Base-by-base conservation (phyloP, 2,888 invertebrate genomes). In the Tanytarsus gracilentus region DNA sequence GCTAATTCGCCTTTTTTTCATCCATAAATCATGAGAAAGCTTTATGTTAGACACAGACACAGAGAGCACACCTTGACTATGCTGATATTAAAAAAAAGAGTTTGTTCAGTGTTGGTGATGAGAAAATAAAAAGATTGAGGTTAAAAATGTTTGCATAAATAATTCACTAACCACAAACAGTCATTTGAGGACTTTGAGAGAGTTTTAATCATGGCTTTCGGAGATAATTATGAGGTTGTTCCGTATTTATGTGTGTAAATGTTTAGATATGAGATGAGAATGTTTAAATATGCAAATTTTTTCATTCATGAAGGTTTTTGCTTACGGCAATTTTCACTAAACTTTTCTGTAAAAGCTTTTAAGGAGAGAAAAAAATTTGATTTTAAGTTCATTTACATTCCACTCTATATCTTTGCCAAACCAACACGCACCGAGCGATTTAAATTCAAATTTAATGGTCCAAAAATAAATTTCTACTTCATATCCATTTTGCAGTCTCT, bases 81-180 rank as follows among this genome's bases (percentile, higher is more conserved):
- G n/a, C n/a, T 36, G 36, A 36, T 14, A 36, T 36, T 14, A 36
- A 3, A 3, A 30, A 1, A 36, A 36, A 36, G 14, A 36, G 16
- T n/a, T 16, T 5, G 14, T 14, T n/a, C 36, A 36, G 29, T 7
- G 44, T 14, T 40, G 18, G 23, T n/a, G n/a, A n/a, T n/a, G n/a
- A 21, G 44, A 23, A 44, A 49, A 8, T 14, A 16, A 49, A 49
- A 25, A 49, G 49, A 49, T 49, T 49, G 49, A 49, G 49, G 49
- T 49, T 49, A 49, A 26, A 27, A 44, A 49, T 49, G 49, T 49
- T 49, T 26, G 26, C 49, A 49, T 49, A 49, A 49, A 49, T 49
- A 49, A 49, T 49, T 49, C 49, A 49, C n/a, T 26, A 49, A 11
- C 49, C 49, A 49, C 49, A 49, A 11, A 44, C 44, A 25, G 49